Percentiles rank a stretch among this genome's conserved stretches.
phyloP scores from a whole-genome alignment of 2,113 vertebrate species.

The Diadophis punctatus region DNA sequence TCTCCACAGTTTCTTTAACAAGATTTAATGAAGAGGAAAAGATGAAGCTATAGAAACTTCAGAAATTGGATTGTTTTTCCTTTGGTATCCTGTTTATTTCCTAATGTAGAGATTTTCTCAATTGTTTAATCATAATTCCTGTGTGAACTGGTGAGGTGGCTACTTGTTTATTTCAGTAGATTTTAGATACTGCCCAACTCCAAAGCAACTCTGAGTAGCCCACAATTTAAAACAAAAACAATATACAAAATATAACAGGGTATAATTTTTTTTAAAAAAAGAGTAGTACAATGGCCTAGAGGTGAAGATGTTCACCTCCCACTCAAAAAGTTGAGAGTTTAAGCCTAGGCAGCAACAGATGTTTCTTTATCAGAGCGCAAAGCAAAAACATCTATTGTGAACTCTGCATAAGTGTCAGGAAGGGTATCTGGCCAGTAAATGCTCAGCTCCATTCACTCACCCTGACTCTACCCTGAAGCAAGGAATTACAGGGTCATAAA shows the following conservation, averaged over 20 bases:
- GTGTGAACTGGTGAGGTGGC: not conserved
- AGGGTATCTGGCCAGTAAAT: too few relatives aligned
- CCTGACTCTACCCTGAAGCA: too few relatives aligned
- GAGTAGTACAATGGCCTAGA: too few relatives aligned
- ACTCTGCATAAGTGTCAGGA: too few relatives aligned
- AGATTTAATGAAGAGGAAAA: not conserved
- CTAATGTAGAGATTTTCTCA: not conserved
- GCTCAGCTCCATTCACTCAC: too few relatives aligned
- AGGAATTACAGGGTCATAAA: too few relatives aligned
- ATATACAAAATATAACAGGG: not conserved
- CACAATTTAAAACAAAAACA: not conserved
- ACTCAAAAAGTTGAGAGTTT: too few relatives aligned
- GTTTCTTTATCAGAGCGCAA: too few relatives aligned
- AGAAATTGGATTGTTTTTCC: not conserved
- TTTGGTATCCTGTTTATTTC: not conserved
- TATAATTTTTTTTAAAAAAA: not conserved
- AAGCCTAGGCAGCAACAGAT: too few relatives aligned
- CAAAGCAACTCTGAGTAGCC: not conserved
- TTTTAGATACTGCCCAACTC: not conserved
- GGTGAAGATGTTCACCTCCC: too few relatives aligned
- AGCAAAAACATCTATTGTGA: too few relatives aligned
- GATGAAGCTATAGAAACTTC: not conserved
- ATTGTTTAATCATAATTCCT: not conserved
- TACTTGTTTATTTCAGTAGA: not conserved
- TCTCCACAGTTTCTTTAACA: not conserved